Base-by-base conservation (phyloP, 2,797 vertebrate genomes). In the Alcedo atthis region DNA sequence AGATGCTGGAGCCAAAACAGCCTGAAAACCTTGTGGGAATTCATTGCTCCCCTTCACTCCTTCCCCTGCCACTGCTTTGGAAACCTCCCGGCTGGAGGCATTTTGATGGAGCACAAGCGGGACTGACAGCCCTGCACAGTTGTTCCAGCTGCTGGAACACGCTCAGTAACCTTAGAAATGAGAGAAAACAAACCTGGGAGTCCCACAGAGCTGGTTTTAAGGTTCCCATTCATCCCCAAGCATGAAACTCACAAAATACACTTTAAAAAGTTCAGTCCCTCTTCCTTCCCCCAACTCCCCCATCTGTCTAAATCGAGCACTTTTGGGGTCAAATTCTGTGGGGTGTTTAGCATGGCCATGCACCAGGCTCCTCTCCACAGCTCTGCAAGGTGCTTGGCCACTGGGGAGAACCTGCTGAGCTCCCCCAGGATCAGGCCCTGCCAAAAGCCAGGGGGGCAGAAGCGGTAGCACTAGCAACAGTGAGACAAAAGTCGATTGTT, bases 401-500 rank as follows among this genome's bases (percentile, higher is more conserved):
- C 3, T 1, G 43, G 24, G 21, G 12, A 80, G 51, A 35, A 66
- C 25, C 21, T 53, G 54, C 62, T 35, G 80, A 63, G 71, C 46
- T 49, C 45, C 26, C 9, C n/a, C 81, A 7, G 76, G 64, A 67
- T 24, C 70, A 2, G 35, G 53, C 28, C 62, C 77, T 90, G 87
- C 51, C 81, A 58, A 35, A 70, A 57, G 43, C 21, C 11, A 9
- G 28, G 33, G 13, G 14, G 32, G 32, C 35, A 84, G 77, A 22
- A 55, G 33, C 18, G 3, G 84, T 32, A 69, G 59, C 90, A 80
- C 73, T 37, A 93, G 95, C 83, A 93, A 75, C 92, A 75, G 77
- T 45, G 84, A 97, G 96, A 98, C 97, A 98, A 97, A 97, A 95
- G 96, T 66, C 87, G 37, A 97, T 98, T 98, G 97, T 97, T 93